Evolutionary conservation across 2,797 vertebrate genomes (phyloP), one percentile per base, ranked within the genome.

Genomic region (Ctenochaetus hawaiiensis): DNA sequence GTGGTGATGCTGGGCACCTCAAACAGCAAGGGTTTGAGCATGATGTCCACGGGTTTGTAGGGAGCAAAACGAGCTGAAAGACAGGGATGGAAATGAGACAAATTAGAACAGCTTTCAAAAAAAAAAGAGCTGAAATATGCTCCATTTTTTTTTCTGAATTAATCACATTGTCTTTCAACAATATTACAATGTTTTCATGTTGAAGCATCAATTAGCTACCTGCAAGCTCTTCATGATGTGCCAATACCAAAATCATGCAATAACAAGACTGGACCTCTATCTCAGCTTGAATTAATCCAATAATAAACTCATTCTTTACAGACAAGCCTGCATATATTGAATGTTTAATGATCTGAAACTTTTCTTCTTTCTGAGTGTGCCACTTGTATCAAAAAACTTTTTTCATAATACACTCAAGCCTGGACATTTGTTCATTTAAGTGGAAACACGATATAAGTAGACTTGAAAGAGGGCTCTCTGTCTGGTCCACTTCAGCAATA

Each of bases 1-100:
- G 96, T 98, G 63, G 98, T 99, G 94, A 99, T 97, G 94, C 98
- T 99, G 52, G 98, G 98, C 67, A 99, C 98, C 92, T 99, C 98
- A 22, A 99, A 99, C 86, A 99, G 87, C 61, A 99, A 89, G 0
- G 98, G 98, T 92, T 99, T 99, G 91, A 99, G 95, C 95, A 99
- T 94, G 94, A 99, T 98, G 92, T 99, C 98, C 85, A 96, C 96
- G 17, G 98, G 96, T 94, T 99, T 99, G 89, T 99, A 99, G 23
- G 98, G 96, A 80, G 96, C 89, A 76, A 99, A 98, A 68, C 96
- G 97, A 77, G 95, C 98, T 99, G 88, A 18, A 51, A 41, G 9
- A 48, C 58, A 54, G 2, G 14, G 1, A 8, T 0, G 12, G 9
- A 17, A 41, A 23, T 61, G 0, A 52, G 65, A 70, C 0, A 5